Conservation (phyloP, 2,888 invertebrate species). For the Ellobium chinense region DNA sequence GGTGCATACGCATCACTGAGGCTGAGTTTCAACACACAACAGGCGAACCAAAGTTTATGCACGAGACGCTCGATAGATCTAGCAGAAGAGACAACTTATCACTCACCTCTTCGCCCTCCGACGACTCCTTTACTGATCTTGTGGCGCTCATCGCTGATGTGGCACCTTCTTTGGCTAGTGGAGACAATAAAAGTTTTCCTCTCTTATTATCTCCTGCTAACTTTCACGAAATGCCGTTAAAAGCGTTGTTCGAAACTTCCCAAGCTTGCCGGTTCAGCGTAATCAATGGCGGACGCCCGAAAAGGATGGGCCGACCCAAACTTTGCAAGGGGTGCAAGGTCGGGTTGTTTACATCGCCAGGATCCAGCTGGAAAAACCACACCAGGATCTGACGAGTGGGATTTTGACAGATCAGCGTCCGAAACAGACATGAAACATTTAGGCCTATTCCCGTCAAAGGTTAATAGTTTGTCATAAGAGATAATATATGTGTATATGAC, state of each 20-base stretch:
- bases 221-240: not conserved
- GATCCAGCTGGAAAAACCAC: too few species aligned
- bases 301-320: not conserved
- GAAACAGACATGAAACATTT: too few species aligned
- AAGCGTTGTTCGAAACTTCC: not conserved
- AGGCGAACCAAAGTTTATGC: not conserved
- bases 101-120: not conserved
- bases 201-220: not conserved
- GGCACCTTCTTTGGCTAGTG: not conserved
- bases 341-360: not conserved
- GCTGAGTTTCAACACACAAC: too few species aligned
- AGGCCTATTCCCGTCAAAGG: too few species aligned
- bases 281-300: constrained; percentile 26
- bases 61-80: not conserved
- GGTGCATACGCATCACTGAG: too few species aligned
- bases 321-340: not conserved
- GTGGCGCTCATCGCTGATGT: not conserved
- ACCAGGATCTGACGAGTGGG: too few species aligned
- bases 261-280: constrained; percentile 8
- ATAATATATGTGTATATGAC: too few species aligned
- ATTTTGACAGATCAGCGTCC: too few species aligned
- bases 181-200: not conserved
- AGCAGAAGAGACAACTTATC: not conserved
- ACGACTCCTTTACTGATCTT: not conserved
- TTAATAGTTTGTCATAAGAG: too few species aligned